Conservation (phyloP, 2,113 vertebrate species). For the Jacana jacana region DNA sequence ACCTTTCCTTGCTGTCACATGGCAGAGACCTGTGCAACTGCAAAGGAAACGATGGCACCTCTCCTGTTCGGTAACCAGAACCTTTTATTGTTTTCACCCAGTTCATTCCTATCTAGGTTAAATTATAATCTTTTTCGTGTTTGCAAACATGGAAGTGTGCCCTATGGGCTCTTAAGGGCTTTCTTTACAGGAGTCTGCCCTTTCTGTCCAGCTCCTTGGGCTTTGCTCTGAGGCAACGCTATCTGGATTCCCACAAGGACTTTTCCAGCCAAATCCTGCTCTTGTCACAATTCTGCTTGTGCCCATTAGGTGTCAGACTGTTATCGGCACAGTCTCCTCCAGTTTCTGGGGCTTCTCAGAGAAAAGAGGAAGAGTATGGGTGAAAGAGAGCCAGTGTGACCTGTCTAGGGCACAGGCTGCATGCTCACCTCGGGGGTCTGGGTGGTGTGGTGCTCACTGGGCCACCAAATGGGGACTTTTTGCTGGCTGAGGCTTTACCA, state of each 20-base stretch:
- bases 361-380: background rate
- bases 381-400: background rate
- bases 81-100: background rate
- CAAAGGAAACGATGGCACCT: background rate
- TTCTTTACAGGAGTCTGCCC: background rate
- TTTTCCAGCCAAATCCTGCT: background rate
- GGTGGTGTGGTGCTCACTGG: background rate
- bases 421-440: rapidly evolving
- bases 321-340: background rate
- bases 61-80: background rate
- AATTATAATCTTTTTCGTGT: background rate
- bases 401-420: background rate
- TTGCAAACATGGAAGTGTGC: background rate
- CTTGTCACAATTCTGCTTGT: conserved; percentile 7
- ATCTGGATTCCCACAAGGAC: background rate
- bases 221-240: background rate
- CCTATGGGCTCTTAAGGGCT: background rate
- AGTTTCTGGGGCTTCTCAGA: background rate
- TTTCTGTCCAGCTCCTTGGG: background rate
- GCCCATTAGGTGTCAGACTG: conserved; percentile 69
- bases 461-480: background rate
- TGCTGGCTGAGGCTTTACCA: background rate
- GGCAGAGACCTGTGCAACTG: background rate
- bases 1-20: background rate
- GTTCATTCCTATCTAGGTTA: background rate